Evolutionary conservation across 2,797 vertebrate genomes (phyloP).

Genomic region (Steatocranus sp.): DNA sequence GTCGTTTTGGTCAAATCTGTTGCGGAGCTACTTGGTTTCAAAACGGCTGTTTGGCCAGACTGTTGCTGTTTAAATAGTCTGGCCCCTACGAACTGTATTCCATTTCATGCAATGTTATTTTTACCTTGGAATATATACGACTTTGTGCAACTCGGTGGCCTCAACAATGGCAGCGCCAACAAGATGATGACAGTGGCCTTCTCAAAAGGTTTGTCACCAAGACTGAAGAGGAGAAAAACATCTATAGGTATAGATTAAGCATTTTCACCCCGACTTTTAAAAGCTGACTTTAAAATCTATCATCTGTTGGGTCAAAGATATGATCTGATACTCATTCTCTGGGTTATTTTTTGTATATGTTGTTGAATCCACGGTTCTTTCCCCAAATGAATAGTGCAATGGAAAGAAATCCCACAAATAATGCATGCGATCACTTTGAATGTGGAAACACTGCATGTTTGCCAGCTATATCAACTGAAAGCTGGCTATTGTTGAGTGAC

Average conservation of each 20-base stretch:
- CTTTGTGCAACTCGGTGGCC: background rate
- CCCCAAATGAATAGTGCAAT: background rate
- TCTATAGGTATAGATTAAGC: background rate
- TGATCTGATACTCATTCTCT: background rate
- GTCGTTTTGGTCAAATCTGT: background rate
- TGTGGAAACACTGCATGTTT: background rate
- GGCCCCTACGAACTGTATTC: background rate
- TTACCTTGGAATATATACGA: conserved; percentile 15
- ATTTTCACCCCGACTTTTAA: background rate
- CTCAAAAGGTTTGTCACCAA: conserved; percentile 31
- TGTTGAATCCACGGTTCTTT: background rate
- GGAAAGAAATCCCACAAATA: background rate
- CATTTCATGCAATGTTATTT: conserved; percentile 36
- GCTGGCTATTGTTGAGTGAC: conserved; percentile 8
- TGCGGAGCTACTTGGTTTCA: background rate
- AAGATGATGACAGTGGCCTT: background rate
- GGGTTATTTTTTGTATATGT: background rate
- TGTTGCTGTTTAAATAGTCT: background rate
- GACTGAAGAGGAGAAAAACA: background rate
- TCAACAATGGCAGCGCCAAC: conserved; percentile 9
- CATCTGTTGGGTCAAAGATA: background rate
- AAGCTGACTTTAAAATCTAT: background rate
- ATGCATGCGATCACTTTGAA: background rate
- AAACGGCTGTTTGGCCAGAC: background rate
- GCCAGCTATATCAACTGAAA: conserved; percentile 2